phyloP scores from a whole-genome alignment of 30 jellyfish, hydroid and myxozoan species.

The Aurelia sp. region DNA sequence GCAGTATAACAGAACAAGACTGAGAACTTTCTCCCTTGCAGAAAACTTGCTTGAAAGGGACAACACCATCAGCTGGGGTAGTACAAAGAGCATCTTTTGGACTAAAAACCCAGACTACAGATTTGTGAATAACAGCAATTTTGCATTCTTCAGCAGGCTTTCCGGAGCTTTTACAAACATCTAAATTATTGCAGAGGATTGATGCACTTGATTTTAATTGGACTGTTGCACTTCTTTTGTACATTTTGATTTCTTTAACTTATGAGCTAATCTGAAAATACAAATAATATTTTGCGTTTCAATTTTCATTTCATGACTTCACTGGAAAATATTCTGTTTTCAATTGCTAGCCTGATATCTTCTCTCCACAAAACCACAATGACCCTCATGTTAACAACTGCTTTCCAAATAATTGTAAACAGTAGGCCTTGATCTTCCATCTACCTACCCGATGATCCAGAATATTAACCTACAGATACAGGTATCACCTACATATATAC shows the following conservation, averaged over 20 bases:
- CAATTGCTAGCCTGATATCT: too few relatives aligned
- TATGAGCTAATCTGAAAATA: too few relatives aligned
- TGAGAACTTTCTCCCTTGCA: constrained; percentile 96
- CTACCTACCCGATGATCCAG: too few relatives aligned
- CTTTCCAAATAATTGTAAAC: too few relatives aligned
- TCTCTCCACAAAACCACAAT: too few relatives aligned
- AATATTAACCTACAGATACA: too few relatives aligned
- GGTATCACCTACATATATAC: too few relatives aligned
- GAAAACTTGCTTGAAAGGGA: constrained; percentile 78
- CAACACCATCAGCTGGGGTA: constrained; percentile 33
- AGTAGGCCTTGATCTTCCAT: too few relatives aligned
- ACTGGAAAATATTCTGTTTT: too few relatives aligned
- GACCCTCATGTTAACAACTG: too few relatives aligned
- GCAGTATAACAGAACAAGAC: constrained; percentile 75
- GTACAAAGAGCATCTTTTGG: constrained; percentile 56
- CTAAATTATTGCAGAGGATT: constrained; percentile 86
- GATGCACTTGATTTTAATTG: constrained; percentile 98
- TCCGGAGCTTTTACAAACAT: constrained; percentile 47
- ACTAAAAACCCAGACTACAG: constrained; percentile 91
- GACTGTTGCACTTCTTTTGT: constrained; percentile 65
- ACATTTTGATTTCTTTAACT: constrained; percentile 35
- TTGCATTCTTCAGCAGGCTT: constrained; percentile 50
- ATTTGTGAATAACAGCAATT: constrained; percentile 87
- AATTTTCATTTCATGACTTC: too few relatives aligned
- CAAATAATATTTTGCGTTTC: too few relatives aligned